These are phyloP conservation scores for Campaea margaritaria DNA, from an alignment of 2,888 invertebrate genomes.

Conservation along the genomic window DNA sequence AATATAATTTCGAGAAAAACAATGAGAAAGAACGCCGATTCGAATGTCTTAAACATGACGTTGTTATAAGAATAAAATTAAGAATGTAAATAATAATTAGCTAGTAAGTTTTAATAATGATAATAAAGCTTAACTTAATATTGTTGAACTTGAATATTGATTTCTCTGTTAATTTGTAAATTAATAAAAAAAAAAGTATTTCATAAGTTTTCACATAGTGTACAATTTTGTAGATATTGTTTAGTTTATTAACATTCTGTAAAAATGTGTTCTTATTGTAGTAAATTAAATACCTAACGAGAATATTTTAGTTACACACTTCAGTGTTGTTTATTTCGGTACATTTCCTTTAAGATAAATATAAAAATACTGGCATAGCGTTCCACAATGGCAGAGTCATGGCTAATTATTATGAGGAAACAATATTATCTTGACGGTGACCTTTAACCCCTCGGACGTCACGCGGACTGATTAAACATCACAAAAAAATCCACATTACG, in stretches of 20 bases:
- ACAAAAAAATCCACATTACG: too few species aligned
- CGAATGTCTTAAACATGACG: constrained; percentile 71
- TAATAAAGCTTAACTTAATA: constrained; percentile 79
- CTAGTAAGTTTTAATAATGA: constrained; percentile 62
- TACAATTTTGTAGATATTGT: constrained; percentile 85
- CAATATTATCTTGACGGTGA: not conserved
- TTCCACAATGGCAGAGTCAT: not conserved
- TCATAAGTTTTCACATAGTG: constrained; percentile 83
- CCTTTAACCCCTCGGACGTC: not conserved
- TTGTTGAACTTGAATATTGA: constrained; percentile 82
- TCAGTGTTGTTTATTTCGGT: constrained; percentile 66
- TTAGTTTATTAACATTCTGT: constrained; percentile 85
- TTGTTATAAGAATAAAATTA: constrained; percentile 63
- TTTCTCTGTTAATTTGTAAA: constrained; percentile 82
- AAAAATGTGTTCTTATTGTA: constrained; percentile 86
- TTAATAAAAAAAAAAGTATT: constrained; percentile 73
- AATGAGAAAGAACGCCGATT: constrained; percentile 32
- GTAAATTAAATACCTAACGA: constrained; percentile 84
- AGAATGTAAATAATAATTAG: constrained; percentile 75
- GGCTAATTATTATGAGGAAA: not conserved
- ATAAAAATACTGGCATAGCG: not conserved
- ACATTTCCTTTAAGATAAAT: constrained; percentile 25
- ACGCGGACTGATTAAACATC: too few species aligned
- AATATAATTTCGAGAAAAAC: constrained; percentile 9
- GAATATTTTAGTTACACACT: constrained; percentile 84